Conservation (phyloP, 1,140 invertebrate genomes). For the Ectropis grisescens region DNA sequence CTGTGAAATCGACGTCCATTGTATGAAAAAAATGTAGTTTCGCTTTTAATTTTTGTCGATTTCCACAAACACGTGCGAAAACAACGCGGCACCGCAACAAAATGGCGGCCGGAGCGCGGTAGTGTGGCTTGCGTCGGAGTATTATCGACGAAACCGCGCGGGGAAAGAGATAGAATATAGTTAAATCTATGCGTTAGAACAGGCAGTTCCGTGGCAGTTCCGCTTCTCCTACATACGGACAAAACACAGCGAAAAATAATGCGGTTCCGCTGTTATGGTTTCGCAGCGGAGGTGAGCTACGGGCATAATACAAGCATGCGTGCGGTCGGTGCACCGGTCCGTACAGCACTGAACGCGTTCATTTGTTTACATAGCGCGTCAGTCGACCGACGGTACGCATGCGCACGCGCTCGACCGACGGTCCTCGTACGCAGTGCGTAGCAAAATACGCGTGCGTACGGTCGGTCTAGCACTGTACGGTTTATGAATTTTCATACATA, state of each 20-base stretch:
- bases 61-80: constrained; percentile 10
- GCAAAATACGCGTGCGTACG: not conserved
- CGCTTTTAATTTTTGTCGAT: constrained; percentile 6
- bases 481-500: not conserved
- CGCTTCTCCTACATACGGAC: constrained; percentile 6
- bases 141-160: constrained; percentile 7
- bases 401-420: too few species aligned
- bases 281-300: constrained; percentile 1
- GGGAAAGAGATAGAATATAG: constrained; percentile 7
- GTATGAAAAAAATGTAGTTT: constrained; percentile 5
- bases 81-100: constrained; percentile 8
- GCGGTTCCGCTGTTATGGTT: constrained; percentile 4
- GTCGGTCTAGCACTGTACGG: not conserved
- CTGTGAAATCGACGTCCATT: constrained; percentile 7
- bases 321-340: too few species aligned
- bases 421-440: not conserved
- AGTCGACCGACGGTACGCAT: too few species aligned
- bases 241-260: constrained; percentile 5
- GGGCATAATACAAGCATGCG: not conserved
- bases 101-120: constrained; percentile 6
- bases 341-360: too few species aligned
- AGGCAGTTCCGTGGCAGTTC: constrained; percentile 3
- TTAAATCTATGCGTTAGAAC: constrained; percentile 7
- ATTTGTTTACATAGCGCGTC: not conserved
- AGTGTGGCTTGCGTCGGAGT: constrained; percentile 6